phyloP scores from a whole-genome alignment of 2,113 vertebrate genomes.

The Austrofundulus limnaeus region DNA sequence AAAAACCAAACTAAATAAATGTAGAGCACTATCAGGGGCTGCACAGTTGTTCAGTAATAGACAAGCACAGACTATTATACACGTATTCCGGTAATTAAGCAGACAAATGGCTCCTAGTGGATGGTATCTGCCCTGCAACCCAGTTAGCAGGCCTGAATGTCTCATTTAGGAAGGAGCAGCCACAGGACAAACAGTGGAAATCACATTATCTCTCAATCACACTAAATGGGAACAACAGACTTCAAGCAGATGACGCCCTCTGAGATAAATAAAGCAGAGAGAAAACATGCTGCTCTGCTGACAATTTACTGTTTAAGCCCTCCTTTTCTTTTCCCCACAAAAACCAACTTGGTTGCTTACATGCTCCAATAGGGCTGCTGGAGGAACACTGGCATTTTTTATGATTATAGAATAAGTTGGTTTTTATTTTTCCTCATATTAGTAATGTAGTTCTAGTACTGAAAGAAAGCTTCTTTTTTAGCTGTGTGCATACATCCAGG shows the following conservation, averaged over 20 bases:
- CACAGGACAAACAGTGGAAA: conserved; percentile 62
- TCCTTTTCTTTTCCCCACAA: conserved; percentile 3
- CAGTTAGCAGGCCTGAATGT: conserved; percentile 54
- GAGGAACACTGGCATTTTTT: neutral
- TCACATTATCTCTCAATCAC: conserved; percentile 67
- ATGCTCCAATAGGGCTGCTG: conserved; percentile 12
- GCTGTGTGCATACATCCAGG: no score
- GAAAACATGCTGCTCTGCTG: conserved; percentile 35
- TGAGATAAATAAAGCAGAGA: conserved; percentile 43
- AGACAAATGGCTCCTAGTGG: conserved; percentile 57
- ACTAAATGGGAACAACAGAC: conserved; percentile 42
- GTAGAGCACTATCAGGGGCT: conserved; percentile 1
- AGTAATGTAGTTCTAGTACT: neutral
- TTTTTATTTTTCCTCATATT: neutral
- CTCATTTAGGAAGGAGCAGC: conserved; percentile 62
- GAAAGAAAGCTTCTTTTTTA: neutral
- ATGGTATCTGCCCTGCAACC: conserved; percentile 62
- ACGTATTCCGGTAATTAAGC: conserved; percentile 50
- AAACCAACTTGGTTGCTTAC: conserved; percentile 26
- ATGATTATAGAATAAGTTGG: neutral
- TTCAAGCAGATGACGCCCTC: conserved; percentile 38
- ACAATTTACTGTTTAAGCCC: conserved; percentile 37
- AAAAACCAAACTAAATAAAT: no score
- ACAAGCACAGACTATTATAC: conserved; percentile 15
- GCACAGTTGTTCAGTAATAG: conserved; percentile 1